These are phyloP conservation scores for Drosophila parvula DNA, from an alignment of 1,140 invertebrate species.

Conservation along the genomic window DNA sequence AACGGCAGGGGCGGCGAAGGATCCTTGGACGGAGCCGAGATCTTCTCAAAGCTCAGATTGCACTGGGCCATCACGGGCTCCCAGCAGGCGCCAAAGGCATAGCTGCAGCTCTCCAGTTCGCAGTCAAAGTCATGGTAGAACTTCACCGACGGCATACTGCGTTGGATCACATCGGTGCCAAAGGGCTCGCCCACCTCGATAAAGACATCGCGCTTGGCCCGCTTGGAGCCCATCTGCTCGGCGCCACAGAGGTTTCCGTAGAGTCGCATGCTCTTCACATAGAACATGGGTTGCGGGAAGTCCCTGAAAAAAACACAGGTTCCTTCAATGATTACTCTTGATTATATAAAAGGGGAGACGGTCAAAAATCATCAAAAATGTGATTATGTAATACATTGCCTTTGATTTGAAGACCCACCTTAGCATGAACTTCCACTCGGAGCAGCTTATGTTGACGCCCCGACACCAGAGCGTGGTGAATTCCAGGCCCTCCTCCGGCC, in stretches of 20 bases:
- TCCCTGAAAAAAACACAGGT: slow-evolving; percentile 86
- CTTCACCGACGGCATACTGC: slow-evolving; percentile 97
- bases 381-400: no score
- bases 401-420: slow-evolving; percentile 54
- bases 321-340: no score
- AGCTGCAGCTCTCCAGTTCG: slow-evolving; percentile 93
- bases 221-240: slow-evolving; percentile 91
- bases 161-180: slow-evolving; percentile 89
- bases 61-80: slow-evolving; percentile 98
- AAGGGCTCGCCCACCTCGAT: slow-evolving; percentile 91
- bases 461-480: slow-evolving; percentile 97
- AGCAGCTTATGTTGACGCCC: slow-evolving; percentile 91
- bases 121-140: slow-evolving; percentile 99
- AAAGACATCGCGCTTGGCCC: slow-evolving; percentile 89
- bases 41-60: slow-evolving; percentile 95
- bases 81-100: slow-evolving; percentile 99
- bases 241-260: slow-evolving; percentile 96
- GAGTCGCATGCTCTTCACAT: slow-evolving; percentile 92
- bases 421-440: slow-evolving; percentile 93
- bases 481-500: slow-evolving; percentile 95
- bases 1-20: slow-evolving; percentile 97
- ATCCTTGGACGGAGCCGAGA: slow-evolving; percentile 93
- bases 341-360: no score
- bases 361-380: no score
- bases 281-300: slow-evolving; percentile 96